A percentile compares a stretch with the other conserved stretches of the same genome.
These are phyloP conservation scores for Sarcophaga variegata DNA, from an alignment of 2,888 invertebrate genomes.

Conservation along the genomic window DNA sequence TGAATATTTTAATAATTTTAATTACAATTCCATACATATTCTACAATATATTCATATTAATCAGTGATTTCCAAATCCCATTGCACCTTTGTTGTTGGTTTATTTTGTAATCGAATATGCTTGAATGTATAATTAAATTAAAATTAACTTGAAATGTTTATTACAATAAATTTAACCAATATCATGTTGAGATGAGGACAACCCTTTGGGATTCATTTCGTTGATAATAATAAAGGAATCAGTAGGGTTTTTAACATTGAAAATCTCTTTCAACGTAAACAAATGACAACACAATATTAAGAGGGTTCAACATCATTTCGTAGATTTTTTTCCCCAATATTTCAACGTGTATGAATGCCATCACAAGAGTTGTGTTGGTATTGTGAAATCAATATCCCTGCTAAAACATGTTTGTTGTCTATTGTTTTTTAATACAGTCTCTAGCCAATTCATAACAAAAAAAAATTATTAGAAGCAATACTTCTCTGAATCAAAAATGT, in stretches of 20 bases:
- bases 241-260: slow-evolving; percentile 35
- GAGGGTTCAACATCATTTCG: background rate
- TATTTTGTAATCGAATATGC: no score
- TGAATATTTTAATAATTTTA: no score
- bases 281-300: slow-evolving; percentile 42
- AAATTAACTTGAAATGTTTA: slow-evolving; percentile 41
- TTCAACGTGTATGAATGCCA: no score
- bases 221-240: slow-evolving; percentile 13
- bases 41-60: no score
- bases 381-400: no score
- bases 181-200: slow-evolving; percentile 1
- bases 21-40: no score
- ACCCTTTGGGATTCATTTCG: slow-evolving; percentile 1
- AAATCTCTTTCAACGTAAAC: slow-evolving; percentile 52
- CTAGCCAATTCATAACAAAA: slow-evolving; percentile 18
- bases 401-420: background rate
- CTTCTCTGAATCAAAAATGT: background rate
- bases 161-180: slow-evolving; percentile 36
- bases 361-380: no score
- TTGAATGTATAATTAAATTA: background rate
- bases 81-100: no score
- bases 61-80: no score
- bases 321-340: background rate
- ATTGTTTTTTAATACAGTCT: slow-evolving; percentile 13
- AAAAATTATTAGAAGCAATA: background rate